Evolutionary conservation across 1,140 invertebrate genomes (phyloP), one percentile per base, ranked within the genome.

Genomic region (Tetraneura akinire): DNA sequence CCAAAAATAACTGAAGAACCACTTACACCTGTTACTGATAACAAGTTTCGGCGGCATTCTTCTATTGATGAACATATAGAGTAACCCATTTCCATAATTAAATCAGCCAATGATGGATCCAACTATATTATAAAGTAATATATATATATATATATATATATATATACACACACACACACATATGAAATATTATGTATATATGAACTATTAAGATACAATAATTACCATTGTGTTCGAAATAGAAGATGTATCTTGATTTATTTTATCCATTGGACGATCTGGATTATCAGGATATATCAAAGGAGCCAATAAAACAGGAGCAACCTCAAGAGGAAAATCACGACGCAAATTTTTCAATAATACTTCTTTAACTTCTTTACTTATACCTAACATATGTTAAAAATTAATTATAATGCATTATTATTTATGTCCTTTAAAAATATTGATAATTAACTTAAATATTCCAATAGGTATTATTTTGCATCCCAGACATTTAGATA

Each of bases 21-120:
- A 60, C 94, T 88, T 84, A 96, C 93, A 81, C 90, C 85, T 3
- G 90, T 90, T 81, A 96, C 89, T 83, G 92, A 93, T 55, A 92
- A 86, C 82, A 98, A 87, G 82, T 92, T 91, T 83, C 90, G 91
- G 82, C 94, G 91, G 85, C 96, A 98, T 87, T 96, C 95, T 87
- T 98, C 96, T 66, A 95, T 87, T 55, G 90, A 93, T 73, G 89
- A 88, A 78, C 95, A 97, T 85, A 97, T 96, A 80, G 90, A 88
- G 86, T 94, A 96, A 53, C 96, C 95, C 83, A 96, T 90, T 87
- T 98, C 96, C 85, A 92, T 90, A 83, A 98, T 91, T 83, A 97
- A 88, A 84, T 97, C 93, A 80, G 92, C 90, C 83, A 93, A 86
- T 81, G 92, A 90, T 84, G 89, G 91, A 80, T 92, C 91, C 87